Conservation (phyloP, 2,113 vertebrate species). For the Pelusios castaneus region DNA sequence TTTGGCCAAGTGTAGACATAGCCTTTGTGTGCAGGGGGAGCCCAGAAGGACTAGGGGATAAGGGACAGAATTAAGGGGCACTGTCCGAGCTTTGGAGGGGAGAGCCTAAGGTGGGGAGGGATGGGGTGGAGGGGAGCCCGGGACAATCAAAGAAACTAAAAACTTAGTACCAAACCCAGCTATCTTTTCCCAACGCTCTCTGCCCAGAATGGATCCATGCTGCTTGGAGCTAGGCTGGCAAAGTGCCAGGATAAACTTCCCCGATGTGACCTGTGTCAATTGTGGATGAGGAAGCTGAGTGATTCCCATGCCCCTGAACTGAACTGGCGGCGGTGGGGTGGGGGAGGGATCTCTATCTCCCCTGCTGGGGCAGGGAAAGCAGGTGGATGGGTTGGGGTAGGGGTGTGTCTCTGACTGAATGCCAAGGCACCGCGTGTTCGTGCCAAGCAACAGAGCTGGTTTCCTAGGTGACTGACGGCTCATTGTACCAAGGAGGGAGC, state of each 20-base stretch:
- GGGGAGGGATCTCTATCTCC: not conserved
- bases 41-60: not conserved
- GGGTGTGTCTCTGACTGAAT: not conserved
- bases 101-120: not conserved
- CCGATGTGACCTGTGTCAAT: not conserved
- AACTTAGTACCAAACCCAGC: not conserved
- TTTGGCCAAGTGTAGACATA: too few relatives aligned
- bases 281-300: too few relatives aligned
- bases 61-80: not conserved
- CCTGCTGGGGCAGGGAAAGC: not conserved
- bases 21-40: not conserved
- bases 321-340: not conserved
- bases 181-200: too few relatives aligned
- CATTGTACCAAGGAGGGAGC: not conserved
- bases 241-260: not conserved
- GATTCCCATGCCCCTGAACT: not conserved
- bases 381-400: not conserved
- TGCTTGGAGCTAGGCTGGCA: not conserved
- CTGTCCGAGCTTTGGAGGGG: not conserved
- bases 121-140: not conserved
- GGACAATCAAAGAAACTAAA: not conserved
- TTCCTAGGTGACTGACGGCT: constrained; percentile 24
- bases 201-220: not conserved
- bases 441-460: not conserved
- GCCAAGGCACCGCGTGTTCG: not conserved